phyloP scores from a whole-genome alignment of 2,113 vertebrate species.

The Octodon degus region DNA sequence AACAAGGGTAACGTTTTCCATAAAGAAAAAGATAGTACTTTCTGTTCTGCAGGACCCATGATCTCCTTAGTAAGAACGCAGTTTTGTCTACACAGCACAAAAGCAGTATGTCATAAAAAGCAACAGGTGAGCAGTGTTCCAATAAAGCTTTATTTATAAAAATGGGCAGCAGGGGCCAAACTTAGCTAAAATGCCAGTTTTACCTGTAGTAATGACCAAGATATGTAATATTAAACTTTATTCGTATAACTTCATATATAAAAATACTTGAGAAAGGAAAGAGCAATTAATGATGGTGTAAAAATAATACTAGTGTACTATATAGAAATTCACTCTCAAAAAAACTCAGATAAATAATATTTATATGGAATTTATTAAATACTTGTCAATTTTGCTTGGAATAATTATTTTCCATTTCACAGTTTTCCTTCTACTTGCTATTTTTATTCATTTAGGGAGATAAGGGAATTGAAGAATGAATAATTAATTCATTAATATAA shows the following conservation, averaged over 20 bases:
- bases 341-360: background rate
- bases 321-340: background rate
- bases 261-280: background rate
- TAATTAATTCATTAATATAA: slow-evolving; percentile 36
- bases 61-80: background rate
- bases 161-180: background rate
- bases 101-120: background rate
- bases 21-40: background rate
- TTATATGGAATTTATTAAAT: background rate
- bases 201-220: background rate
- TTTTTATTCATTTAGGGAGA: slow-evolving; percentile 22
- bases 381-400: background rate
- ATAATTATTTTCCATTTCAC: background rate
- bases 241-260: background rate
- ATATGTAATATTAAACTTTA: background rate
- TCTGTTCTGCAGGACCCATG: background rate
- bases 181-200: background rate
- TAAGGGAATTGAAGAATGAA: background rate
- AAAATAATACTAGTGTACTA: background rate
- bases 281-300: background rate
- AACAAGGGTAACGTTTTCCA: background rate
- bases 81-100: background rate
- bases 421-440: background rate
- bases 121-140: background rate
- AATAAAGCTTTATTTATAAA: slow-evolving; percentile 38